Evolutionary conservation across 2,888 invertebrate species (phyloP).

Genomic region (Scaptomyza polygonia): DNA sequence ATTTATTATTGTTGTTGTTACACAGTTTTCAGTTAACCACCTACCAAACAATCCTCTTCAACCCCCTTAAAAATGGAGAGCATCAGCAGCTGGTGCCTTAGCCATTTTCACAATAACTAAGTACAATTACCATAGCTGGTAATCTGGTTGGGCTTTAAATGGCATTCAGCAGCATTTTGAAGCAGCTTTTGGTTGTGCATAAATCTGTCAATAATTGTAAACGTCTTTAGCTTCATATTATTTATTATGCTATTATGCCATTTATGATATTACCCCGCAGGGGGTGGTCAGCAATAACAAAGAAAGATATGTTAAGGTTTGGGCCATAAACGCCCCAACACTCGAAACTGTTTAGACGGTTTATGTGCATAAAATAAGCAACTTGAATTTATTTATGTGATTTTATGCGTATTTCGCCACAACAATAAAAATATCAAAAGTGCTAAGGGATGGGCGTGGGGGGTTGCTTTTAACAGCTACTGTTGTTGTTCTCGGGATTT

Average conservation of each 20-base stretch:
- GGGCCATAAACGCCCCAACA: slow-evolving; percentile 31
- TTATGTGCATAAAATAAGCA: slow-evolving; percentile 54
- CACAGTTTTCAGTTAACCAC: slow-evolving; percentile 16
- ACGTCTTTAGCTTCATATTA: slow-evolving; percentile 56
- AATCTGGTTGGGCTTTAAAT: slow-evolving; percentile 15
- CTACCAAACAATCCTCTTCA: background rate
- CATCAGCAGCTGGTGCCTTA: slow-evolving; percentile 30
- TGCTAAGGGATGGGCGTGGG: slow-evolving; percentile 15
- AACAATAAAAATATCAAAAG: slow-evolving; percentile 74
- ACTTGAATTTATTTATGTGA: slow-evolving; percentile 72
- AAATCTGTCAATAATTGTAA: slow-evolving; percentile 77
- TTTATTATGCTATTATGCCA: slow-evolving; percentile 65
- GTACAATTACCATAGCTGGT: slow-evolving; percentile 26
- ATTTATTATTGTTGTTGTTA: slow-evolving; percentile 24
- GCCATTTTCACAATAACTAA: slow-evolving; percentile 25
- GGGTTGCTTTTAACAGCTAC: slow-evolving; percentile 52
- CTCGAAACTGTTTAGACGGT: slow-evolving; percentile 11
- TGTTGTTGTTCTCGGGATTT: slow-evolving; percentile 32
- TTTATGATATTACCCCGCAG: slow-evolving; percentile 54
- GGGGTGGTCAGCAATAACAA: slow-evolving; percentile 9
- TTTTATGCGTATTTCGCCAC: slow-evolving; percentile 74
- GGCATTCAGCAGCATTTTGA: slow-evolving; percentile 38
- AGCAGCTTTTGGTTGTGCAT: slow-evolving; percentile 57
- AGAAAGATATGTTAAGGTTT: slow-evolving; percentile 35
- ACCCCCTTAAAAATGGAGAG: background rate